A percentile compares a stretch with the other conserved stretches of the same genome.
These are phyloP conservation scores for Clangula hyemalis DNA, from an alignment of 2,797 vertebrate species.

Conservation along the genomic window DNA sequence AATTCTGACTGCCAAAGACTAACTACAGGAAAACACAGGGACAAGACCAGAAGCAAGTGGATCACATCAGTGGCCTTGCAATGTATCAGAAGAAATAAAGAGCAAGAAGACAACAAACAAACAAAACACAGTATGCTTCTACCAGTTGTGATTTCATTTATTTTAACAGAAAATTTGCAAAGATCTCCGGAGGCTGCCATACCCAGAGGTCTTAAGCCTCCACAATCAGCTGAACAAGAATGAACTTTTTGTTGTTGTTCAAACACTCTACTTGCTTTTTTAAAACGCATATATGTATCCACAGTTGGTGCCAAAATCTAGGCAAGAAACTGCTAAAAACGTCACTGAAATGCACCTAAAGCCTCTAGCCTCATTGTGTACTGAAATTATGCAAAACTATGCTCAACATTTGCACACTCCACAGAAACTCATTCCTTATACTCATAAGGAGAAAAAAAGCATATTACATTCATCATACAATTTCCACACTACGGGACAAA, in stretches of 20 bases:
- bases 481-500: background rate
- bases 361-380: background rate
- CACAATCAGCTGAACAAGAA: background rate
- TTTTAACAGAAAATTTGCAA: background rate
- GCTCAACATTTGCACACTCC: background rate
- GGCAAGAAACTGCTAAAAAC: background rate
- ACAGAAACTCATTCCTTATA: background rate
- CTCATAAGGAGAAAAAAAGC: rapidly evolving
- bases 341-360: background rate
- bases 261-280: background rate
- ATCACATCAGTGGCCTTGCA: background rate
- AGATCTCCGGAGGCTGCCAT: background rate
- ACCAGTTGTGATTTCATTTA: background rate
- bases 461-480: background rate
- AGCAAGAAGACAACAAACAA: background rate
- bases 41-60: background rate
- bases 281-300: background rate
- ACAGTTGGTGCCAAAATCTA: background rate
- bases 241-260: background rate
- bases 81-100: background rate
- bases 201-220: background rate
- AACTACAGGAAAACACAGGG: background rate
- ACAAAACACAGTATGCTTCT: background rate
- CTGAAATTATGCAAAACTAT: background rate
- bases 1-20: background rate